Percentiles rank a stretch among this genome's conserved stretches.
These are phyloP conservation scores for Calliopsis andreniformis DNA, from an alignment of 1,140 invertebrate species.

Conservation along the genomic window DNA sequence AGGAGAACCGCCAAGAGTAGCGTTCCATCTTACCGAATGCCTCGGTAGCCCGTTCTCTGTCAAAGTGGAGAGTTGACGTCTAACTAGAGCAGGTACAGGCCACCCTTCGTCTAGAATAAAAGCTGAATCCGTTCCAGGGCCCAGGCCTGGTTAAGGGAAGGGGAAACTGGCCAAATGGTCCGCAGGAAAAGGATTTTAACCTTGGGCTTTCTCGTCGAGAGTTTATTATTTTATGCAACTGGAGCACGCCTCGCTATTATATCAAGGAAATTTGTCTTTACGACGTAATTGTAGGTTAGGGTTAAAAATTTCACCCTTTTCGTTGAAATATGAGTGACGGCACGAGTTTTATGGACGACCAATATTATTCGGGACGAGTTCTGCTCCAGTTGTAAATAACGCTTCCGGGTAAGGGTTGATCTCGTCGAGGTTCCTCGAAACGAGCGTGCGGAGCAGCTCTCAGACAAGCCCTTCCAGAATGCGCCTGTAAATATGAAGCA, in stretches of 20 bases:
- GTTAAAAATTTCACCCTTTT: constrained; percentile 75
- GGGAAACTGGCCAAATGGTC: constrained; percentile 37
- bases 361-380: constrained; percentile 2
- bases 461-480: background rate
- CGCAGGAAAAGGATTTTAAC: constrained; percentile 70
- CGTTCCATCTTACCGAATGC: background rate
- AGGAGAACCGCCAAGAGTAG: background rate
- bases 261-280: constrained; percentile 67
- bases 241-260: constrained; percentile 71
- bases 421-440: constrained; percentile 12
- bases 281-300: constrained; percentile 77
- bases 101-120: constrained; percentile 32
- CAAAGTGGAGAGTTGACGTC: constrained; percentile 57
- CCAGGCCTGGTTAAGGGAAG: background rate
- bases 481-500: constrained; percentile 17
- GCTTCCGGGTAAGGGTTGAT: constrained; percentile 62
- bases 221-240: constrained; percentile 78
- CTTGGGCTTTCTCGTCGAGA: constrained; percentile 49
- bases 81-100: constrained; percentile 74
- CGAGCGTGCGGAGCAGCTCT: background rate
- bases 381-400: constrained; percentile 78
- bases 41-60: constrained; percentile 20
- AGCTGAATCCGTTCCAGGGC: constrained; percentile 29
- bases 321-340: constrained; percentile 61
- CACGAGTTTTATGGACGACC: constrained; percentile 12